Evolutionary conservation across 2,888 invertebrate genomes (phyloP), one percentile per base, ranked within the genome.

Genomic region (Thera britannica): DNA sequence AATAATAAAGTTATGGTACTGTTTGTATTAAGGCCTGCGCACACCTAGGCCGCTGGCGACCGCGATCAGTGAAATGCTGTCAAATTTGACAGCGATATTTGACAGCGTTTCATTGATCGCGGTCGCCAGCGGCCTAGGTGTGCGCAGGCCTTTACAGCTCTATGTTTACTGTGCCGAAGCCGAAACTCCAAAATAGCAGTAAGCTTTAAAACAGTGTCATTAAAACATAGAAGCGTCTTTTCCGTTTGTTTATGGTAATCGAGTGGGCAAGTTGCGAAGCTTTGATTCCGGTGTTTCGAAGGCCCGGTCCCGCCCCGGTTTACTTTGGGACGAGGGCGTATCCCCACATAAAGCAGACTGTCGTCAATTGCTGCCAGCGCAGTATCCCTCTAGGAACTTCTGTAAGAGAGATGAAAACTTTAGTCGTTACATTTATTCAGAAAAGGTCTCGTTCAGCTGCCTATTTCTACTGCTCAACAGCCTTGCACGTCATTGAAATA

Each of bases 161-260:
- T 46, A 52, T n/a, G 11, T 54, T 35, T 60, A 56, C 49, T 56
- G 48, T 54, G 49, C 49, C 36, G 11, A 23, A 58, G n/a, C 55
- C 52, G 51, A 72, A 72, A 72, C 71, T 67, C 64, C 62, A 56
- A 73, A 73, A 75, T 75, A 79, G 74, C 73, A 74, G 75, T 79
- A 80, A 83, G 84, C 85, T 85, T 86, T 86, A 85, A 88, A 90
- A 90, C 85, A 81, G 82, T 87, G 85, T 89, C 87, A 90, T 91
- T 90, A 89, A 90, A 90, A 88, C 88, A 85, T 83, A 77, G 86
- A 72, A 86, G 86, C 85, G 87, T 87, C 90, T 88, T 89, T 83
- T 86, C 83, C 83, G 93, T 92, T 92, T 92, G 92, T 90, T 89
- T 92, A 92, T 93, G 93, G 83, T 87, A 92, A 93, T 92, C 83